A percentile compares a stretch with the other conserved stretches of the same genome.
phyloP scores from a whole-genome alignment of 2,113 vertebrate species.

The Meriones unguiculatus region DNA sequence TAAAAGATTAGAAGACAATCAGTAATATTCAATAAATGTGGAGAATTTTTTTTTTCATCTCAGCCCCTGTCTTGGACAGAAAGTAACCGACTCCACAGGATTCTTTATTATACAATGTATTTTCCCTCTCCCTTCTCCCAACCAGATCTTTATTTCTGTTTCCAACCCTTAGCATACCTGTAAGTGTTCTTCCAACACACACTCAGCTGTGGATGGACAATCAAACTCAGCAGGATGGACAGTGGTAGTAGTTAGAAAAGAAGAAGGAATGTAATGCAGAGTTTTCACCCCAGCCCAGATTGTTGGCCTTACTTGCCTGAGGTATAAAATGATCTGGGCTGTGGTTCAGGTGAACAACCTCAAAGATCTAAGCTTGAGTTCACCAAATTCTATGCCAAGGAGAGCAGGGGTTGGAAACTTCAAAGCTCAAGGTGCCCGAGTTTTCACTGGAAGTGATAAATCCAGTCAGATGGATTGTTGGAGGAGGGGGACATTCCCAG shows the following conservation, averaged over 20 bases:
- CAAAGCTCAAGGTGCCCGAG: neutral
- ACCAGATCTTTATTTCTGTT: rapidly evolving
- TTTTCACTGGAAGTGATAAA: neutral
- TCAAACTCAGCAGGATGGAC: neutral
- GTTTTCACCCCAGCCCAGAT: neutral
- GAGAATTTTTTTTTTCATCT: neutral
- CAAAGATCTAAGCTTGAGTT: neutral
- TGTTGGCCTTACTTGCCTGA: neutral
- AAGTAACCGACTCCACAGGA: neutral
- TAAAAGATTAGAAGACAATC: neutral
- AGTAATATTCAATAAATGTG: neutral
- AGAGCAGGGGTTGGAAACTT: neutral
- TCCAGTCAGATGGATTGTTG: neutral
- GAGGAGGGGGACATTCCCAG: no score
- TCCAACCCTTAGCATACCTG: neutral
- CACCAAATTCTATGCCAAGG: neutral
- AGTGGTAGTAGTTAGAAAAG: neutral
- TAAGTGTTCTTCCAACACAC: no score
- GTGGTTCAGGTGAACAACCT: neutral
- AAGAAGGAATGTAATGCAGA: neutral
- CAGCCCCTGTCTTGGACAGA: neutral
- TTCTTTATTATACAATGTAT: neutral
- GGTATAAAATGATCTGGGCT: neutral
- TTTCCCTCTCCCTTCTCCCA: neutral
- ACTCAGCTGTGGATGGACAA: no score